Percentiles rank a stretch among this genome's conserved stretches.
phyloP scores from a whole-genome alignment of 2,888 invertebrate genomes.

The Netelia fuscicornis region DNA sequence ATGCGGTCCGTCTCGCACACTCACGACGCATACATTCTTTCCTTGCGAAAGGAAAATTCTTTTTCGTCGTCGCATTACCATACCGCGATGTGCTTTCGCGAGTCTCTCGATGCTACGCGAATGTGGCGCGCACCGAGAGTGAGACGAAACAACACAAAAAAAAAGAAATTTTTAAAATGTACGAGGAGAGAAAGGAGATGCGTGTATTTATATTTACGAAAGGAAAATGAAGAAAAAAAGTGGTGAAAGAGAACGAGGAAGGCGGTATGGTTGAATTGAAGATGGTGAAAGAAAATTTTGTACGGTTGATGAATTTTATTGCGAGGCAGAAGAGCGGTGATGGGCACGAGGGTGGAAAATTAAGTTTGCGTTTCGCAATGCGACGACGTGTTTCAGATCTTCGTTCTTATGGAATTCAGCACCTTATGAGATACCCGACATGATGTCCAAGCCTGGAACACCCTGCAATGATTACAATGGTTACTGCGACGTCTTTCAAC shows the following conservation, averaged over 20 bases:
- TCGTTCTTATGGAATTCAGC: conserved; percentile 95
- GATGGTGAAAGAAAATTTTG: conserved; percentile 42
- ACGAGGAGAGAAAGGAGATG: conserved; percentile 9
- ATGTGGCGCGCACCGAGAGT: not conserved
- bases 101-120: conserved; percentile 38
- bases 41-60: conserved; percentile 41
- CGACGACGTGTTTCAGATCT: conserved; percentile 85
- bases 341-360: not conserved
- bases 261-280: not conserved
- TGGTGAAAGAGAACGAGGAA: conserved; percentile 28
- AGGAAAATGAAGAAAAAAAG: conserved; percentile 19
- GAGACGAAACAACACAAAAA: not conserved
- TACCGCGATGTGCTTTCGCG: conserved; percentile 41
- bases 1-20: conserved; percentile 49
- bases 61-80: conserved; percentile 57
- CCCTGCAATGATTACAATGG: conserved; percentile 97
- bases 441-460: conserved; percentile 96
- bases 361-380: conserved; percentile 42
- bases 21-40: conserved; percentile 49
- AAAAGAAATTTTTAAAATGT: not conserved
- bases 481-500: conserved; percentile 89
- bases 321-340: not conserved
- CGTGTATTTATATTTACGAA: not conserved
- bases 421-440: conserved; percentile 95
- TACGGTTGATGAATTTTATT: conserved; percentile 32